phyloP scores from a whole-genome alignment of 1,140 invertebrate species.

The Pygmarrhopalites habei region DNA sequence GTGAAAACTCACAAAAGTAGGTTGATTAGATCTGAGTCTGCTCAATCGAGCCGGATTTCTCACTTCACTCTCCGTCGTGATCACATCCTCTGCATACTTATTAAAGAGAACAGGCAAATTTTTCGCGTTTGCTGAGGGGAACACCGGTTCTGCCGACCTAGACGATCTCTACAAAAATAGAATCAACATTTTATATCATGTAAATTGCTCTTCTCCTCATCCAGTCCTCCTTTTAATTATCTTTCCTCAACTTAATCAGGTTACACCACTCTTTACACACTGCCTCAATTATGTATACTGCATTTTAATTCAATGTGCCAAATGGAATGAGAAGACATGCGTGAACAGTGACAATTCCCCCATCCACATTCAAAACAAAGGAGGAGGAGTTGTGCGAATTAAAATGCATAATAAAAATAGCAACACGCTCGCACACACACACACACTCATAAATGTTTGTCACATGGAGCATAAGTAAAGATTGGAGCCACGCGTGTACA shows the following conservation, averaged over 20 bases:
- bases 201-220: not conserved
- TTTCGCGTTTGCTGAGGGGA: constrained; percentile 4
- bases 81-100: constrained; percentile 36
- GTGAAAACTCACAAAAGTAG: not conserved
- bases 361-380: no score
- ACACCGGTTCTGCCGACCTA: constrained; percentile 30
- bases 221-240: not conserved
- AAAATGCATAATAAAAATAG: no score
- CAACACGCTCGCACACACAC: no score
- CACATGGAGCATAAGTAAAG: no score
- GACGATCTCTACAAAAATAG: constrained; percentile 25
- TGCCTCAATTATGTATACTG: not conserved
- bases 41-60: not conserved
- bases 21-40: not conserved
- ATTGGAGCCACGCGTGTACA: no score
- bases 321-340: no score
- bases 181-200: no score
- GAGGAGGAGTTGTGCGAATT: no score
- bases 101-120: constrained; percentile 30
- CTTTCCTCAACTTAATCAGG: not conserved
- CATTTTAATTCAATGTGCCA: no score
- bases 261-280: not conserved
- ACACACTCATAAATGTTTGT: no score
- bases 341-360: no score
- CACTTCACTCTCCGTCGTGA: not conserved